Evolutionary conservation across 2,113 vertebrate species (phyloP), one percentile per base, ranked within the genome.

Genomic region (Megaceryle torquata): DNA sequence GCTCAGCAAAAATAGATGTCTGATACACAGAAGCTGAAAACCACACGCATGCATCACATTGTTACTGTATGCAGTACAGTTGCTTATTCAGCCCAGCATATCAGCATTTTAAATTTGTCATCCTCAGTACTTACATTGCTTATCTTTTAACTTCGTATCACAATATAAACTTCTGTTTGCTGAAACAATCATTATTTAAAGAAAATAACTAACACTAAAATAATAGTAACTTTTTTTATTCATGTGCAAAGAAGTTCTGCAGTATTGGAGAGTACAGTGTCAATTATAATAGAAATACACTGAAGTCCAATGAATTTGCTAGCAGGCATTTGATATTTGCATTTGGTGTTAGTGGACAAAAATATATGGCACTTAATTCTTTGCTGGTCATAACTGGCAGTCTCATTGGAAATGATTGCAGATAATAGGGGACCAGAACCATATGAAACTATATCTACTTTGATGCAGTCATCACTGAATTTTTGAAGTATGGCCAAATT

Each of bases 81-180:
- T 94, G 82, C 81, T 95, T 93, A 79, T 85, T 92, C 92, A 94
- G 83, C 91, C 75, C 79, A 43, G 17, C 0, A 1, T 13, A 65
- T 13, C 81, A 86, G 51, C 82, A 76, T 91, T 95, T 96, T 44
- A 82, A 91, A 41, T 95, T 78, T 85, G 7, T 60, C 17, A 68
- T 80, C 35, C 60, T 69, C 41, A 63, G 15, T 46, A 9, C 10
- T 91, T 71, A 8, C 5, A 10, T 80, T 80, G 20, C 50, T 93
- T 82, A 91, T n/a, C 44, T 88, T 95, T 91, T 86, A 67, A 10
- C 37, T 76, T 74, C 44, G 63, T 59, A 29, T 31, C 54, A 31
- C 74, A 75, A 16, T 35, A n/a, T 43, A n/a, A 91, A 79, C 37
- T 60, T 51, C 22, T 53, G 0, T 56, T 69, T 94, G 69, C 91